Percentiles rank a stretch among this genome's conserved stretches.
phyloP scores from a whole-genome alignment of 2,797 vertebrate species.

The Menidia menidia region DNA sequence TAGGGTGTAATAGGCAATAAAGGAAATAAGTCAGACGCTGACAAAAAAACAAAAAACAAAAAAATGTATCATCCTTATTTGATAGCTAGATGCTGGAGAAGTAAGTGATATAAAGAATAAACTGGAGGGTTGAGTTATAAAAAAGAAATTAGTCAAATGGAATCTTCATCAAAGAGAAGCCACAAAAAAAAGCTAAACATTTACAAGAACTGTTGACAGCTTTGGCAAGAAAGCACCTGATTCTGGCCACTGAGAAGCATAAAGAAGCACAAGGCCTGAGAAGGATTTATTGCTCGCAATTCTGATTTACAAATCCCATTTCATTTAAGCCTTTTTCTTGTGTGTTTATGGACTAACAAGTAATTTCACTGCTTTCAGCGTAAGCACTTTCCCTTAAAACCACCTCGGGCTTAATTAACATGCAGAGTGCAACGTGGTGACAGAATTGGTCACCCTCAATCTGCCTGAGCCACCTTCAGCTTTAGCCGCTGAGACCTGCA shows the following conservation, averaged over 20 bases:
- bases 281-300: slow-evolving; percentile 16
- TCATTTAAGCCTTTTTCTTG: slow-evolving; percentile 21
- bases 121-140: too few relatives aligned
- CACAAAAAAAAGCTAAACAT: too few relatives aligned
- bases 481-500: slow-evolving; percentile 66
- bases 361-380: slow-evolving; percentile 43
- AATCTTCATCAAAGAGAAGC: too few relatives aligned
- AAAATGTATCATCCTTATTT: too few relatives aligned
- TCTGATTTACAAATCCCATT: slow-evolving; percentile 38
- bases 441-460: slow-evolving; percentile 74
- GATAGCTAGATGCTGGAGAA: too few relatives aligned
- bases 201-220: too few relatives aligned
- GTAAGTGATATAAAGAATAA: too few relatives aligned
- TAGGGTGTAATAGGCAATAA: too few relatives aligned
- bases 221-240: too few relatives aligned
- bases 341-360: slow-evolving; percentile 62
- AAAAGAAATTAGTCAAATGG: not conserved
- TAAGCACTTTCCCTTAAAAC: slow-evolving; percentile 63
- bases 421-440: slow-evolving; percentile 53
- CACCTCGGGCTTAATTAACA: slow-evolving; percentile 68
- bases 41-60: too few relatives aligned
- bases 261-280: not conserved
- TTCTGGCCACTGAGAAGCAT: not conserved
- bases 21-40: too few relatives aligned
- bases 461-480: slow-evolving; percentile 76